phyloP scores from a whole-genome alignment of 2,888 invertebrate genomes.

The Crematogaster levior region DNA sequence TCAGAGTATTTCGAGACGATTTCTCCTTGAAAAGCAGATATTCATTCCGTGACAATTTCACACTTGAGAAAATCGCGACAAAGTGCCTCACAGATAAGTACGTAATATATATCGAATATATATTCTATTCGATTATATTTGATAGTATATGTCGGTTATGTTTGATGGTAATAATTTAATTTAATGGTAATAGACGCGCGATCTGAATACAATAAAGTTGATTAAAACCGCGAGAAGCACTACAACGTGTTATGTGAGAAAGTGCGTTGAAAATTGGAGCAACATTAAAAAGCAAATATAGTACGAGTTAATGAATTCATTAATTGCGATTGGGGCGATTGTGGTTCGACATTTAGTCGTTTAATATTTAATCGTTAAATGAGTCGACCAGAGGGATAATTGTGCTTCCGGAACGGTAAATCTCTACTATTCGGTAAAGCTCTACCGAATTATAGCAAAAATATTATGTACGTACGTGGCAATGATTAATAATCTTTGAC shows the following conservation, averaged over 20 bases:
- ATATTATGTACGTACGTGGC: neutral
- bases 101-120: conserved; percentile 27
- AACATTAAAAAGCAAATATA: conserved; percentile 34
- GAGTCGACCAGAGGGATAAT: conserved; percentile 39
- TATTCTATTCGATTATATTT: conserved; percentile 14
- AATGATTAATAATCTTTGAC: conserved; percentile 1
- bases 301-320: conserved; percentile 37
- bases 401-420: conserved; percentile 29
- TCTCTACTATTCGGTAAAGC: neutral
- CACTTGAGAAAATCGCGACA: conserved; percentile 61
- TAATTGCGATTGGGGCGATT: conserved; percentile 25
- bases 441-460: conserved; percentile 15
- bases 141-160: neutral
- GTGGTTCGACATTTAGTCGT: conserved; percentile 37
- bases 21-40: conserved; percentile 36
- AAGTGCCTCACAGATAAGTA: conserved; percentile 58
- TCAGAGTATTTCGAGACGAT: conserved; percentile 33
- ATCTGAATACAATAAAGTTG: neutral
- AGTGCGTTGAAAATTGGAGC: conserved; percentile 9
- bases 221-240: conserved; percentile 26
- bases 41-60: conserved; percentile 51
- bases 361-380: conserved; percentile 48
- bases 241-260: neutral
- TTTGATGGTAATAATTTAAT: conserved; percentile 6
- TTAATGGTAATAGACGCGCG: conserved; percentile 5